Evolutionary conservation across 2,113 vertebrate genomes (phyloP).

Genomic region (Scatophagus argus): DNA sequence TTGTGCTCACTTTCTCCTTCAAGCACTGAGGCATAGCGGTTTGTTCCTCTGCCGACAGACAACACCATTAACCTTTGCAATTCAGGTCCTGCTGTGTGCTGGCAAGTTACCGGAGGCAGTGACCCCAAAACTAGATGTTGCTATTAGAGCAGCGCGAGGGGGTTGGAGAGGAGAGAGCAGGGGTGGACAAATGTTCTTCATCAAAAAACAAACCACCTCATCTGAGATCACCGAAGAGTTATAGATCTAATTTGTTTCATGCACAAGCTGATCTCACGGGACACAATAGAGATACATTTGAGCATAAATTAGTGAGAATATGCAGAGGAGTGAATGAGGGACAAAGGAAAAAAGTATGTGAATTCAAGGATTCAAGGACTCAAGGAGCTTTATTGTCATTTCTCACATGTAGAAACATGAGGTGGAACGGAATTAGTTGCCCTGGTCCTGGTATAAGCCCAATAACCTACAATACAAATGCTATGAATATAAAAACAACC

Average conservation of each 20-base stretch:
- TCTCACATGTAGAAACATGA: too few species aligned
- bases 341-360: not conserved
- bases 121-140: conserved; percentile 95
- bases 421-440: too few species aligned
- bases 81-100: conserved; percentile 89
- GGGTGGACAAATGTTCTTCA: conserved; percentile 60
- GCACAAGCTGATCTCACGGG: conserved; percentile 86
- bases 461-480: too few species aligned
- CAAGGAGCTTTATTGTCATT: too few species aligned
- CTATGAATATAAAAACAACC: too few species aligned
- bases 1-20: conserved; percentile 82
- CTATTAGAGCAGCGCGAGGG: conserved; percentile 85
- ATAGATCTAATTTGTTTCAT: conserved; percentile 91
- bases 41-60: conserved; percentile 89
- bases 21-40: conserved; percentile 82
- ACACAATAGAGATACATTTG: conserved; percentile 93
- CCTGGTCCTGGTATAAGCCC: too few species aligned
- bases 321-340: conserved; percentile 28
- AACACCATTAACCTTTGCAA: conserved; percentile 99
- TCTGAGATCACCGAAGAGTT: conserved; percentile 90
- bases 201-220: conserved; percentile 85
- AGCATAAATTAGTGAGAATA: conserved; percentile 86
- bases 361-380: too few species aligned
- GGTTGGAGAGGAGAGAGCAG: conserved; percentile 79
- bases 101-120: conserved; percentile 90